Percentiles rank a stretch among this genome's conserved stretches.
These are phyloP conservation scores for Andrena cerasifolii DNA, from an alignment of 1,140 invertebrate genomes.

Conservation along the genomic window DNA sequence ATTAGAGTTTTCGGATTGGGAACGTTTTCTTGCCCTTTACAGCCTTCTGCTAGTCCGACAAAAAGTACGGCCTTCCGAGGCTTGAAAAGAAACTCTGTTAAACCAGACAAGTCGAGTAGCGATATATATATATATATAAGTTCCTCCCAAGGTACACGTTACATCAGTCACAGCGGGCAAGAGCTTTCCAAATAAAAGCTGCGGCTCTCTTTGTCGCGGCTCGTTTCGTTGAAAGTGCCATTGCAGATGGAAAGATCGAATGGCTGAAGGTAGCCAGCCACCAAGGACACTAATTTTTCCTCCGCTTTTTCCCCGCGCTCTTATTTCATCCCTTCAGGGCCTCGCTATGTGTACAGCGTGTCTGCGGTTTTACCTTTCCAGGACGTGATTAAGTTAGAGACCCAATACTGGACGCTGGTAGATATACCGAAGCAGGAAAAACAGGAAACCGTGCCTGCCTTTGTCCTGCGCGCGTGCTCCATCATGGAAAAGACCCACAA, in stretches of 20 bases:
- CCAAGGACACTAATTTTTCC: background rate
- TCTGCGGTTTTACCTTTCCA: constrained; percentile 77
- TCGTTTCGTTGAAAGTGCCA: constrained; percentile 9
- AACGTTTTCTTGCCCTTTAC: no score
- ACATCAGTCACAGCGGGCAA: background rate
- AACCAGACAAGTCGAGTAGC: background rate
- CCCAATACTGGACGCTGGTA: constrained; percentile 95
- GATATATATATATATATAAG: background rate
- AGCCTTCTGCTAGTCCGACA: no score
- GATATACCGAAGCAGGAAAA: constrained; percentile 95
- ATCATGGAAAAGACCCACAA: constrained; percentile 96
- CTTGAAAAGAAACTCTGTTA: background rate
- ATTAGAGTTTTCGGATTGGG: no score
- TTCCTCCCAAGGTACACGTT: background rate
- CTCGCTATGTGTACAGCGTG: background rate
- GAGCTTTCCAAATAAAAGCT: background rate
- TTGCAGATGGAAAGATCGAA: constrained; percentile 21
- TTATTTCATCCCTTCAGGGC: background rate
- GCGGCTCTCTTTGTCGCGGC: background rate
- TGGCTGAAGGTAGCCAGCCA: constrained; percentile 2
- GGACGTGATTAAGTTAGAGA: constrained; percentile 96
- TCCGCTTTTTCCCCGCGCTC: background rate
- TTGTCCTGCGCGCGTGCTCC: constrained; percentile 93
- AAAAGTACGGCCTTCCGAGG: no score
- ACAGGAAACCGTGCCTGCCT: constrained; percentile 94